Conservation (phyloP, 1,140 invertebrate genomes). For the Scaptomyza graminum region DNA sequence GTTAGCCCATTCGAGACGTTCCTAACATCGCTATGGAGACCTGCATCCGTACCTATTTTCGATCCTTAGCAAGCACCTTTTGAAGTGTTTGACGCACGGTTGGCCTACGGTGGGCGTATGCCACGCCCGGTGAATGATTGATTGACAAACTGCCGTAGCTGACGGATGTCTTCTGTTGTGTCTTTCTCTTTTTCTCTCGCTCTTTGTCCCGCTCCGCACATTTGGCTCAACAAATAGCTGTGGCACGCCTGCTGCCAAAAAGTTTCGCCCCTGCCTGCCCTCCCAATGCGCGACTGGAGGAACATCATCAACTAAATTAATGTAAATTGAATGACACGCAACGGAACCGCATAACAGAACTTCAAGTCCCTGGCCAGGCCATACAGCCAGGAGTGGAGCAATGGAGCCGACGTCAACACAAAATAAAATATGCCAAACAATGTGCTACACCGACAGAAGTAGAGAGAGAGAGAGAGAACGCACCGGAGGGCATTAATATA, state of each 20-base stretch:
- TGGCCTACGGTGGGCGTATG: constrained; percentile 16
- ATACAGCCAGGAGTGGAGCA: background rate
- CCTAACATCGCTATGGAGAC: too few relatives aligned
- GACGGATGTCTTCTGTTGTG: constrained; percentile 22
- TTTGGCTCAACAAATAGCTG: constrained; percentile 68
- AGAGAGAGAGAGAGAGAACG: background rate
- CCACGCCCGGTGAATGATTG: constrained; percentile 45
- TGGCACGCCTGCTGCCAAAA: constrained; percentile 31
- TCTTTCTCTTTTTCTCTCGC: background rate
- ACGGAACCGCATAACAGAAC: constrained; percentile 60
- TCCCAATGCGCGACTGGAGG: constrained; percentile 4
- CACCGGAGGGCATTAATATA: constrained; percentile 12
- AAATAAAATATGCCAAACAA: constrained; percentile 12
- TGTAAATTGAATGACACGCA: constrained; percentile 78
- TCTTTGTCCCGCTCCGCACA: background rate
- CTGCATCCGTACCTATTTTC: too few relatives aligned
- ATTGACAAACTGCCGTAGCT: constrained; percentile 56
- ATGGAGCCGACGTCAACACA: constrained; percentile 1
- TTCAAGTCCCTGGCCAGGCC: constrained; percentile 20
- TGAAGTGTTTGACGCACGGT: constrained; percentile 10
- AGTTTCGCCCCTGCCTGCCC: background rate
- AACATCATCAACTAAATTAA: constrained; percentile 78
- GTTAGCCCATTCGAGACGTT: background rate
- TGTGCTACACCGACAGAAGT: background rate
- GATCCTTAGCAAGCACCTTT: background rate